Evolutionary conservation across 2,113 vertebrate species (phyloP).

Genomic region (Brachyhypopomus occidentalis): DNA sequence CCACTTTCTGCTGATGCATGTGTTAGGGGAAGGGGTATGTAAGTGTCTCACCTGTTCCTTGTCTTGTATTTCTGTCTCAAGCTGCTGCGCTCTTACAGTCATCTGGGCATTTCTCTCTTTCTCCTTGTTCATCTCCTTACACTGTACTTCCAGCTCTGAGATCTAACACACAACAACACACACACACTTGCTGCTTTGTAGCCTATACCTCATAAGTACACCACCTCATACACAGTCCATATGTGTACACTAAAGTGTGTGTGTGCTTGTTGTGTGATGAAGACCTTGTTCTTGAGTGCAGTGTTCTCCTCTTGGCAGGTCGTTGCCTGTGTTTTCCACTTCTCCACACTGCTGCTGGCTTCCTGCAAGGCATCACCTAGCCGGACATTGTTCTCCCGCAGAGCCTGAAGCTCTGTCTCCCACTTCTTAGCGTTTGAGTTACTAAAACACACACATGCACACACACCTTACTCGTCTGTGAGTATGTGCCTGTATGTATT

Average conservation of each 20-base stretch:
- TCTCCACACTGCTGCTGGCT: constrained; percentile 86
- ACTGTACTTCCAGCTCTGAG: constrained; percentile 85
- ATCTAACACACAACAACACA: constrained; percentile 73
- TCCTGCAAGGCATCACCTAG: constrained; percentile 87
- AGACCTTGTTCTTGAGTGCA: constrained; percentile 82
- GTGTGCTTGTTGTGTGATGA: constrained; percentile 11
- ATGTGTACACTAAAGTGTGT: background rate
- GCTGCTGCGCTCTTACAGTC: constrained; percentile 80
- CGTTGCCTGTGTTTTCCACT: constrained; percentile 90
- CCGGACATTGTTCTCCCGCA: constrained; percentile 89
- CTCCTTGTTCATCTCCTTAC: constrained; percentile 84
- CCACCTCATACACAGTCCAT: constrained; percentile 5
- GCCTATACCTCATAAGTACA: background rate
- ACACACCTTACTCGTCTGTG: constrained; percentile 10
- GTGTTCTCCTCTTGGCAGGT: constrained; percentile 90
- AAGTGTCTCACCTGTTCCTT: constrained; percentile 83
- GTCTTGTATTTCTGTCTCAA: constrained; percentile 87
- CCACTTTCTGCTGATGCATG: background rate
- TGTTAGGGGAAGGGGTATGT: background rate
- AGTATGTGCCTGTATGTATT: too few species aligned
- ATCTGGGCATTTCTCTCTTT: constrained; percentile 86
- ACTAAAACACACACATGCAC: constrained; percentile 65
- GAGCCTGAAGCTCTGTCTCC: constrained; percentile 90
- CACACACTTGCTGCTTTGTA: background rate
- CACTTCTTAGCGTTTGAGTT: constrained; percentile 90